Evolutionary conservation across 1,140 invertebrate species (phyloP), one percentile per base, ranked within the genome.

Genomic region (Drosophila repleta): DNA sequence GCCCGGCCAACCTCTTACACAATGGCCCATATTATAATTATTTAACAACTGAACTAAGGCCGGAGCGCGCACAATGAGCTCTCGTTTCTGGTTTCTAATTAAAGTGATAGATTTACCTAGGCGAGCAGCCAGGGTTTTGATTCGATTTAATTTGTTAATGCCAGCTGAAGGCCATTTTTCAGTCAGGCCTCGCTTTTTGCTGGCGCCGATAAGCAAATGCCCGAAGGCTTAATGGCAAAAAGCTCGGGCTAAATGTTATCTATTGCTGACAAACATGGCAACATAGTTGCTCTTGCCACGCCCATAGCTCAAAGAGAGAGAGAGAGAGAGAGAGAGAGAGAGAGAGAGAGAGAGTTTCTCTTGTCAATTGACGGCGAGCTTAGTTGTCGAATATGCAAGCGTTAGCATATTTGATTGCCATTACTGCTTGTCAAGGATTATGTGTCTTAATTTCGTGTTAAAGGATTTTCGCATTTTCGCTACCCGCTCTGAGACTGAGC

Each of bases 331-430:
- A 8, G 32, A 6, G 10, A 35, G 32, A 35, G 32, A 29, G 26
- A 29, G 4, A 7, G 26, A 29, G 32, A 10, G 32, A 35, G 32
- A 35, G 32, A 35, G 10, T 13, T 35, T 35, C 53, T 32, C 64
- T 64, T 85, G 82, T 85, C 82, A 85, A 85, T 87, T 75, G 80
- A 60, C 67, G 77, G 39, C 37, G 70, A 62, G 76, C 64, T 87
- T 88, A 82, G 69, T 49, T 80, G 52, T 63, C 64, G 64, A 88
- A 88, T 79, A 79, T 88, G 83, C 76, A 83, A 87, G 83, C 83
- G 83, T 88, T 88, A 78, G 83, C 83, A 88, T 88, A 88, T 88
- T 88, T 83, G 83, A 88, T 88, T 88, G 79, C 79, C 83, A 88
- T 88, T 88, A 83, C 83, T 83, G 84, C 79, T 83, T 88, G 83